Conservation (phyloP, 2,888 invertebrate genomes). For the Malthinus flaveolus region DNA sequence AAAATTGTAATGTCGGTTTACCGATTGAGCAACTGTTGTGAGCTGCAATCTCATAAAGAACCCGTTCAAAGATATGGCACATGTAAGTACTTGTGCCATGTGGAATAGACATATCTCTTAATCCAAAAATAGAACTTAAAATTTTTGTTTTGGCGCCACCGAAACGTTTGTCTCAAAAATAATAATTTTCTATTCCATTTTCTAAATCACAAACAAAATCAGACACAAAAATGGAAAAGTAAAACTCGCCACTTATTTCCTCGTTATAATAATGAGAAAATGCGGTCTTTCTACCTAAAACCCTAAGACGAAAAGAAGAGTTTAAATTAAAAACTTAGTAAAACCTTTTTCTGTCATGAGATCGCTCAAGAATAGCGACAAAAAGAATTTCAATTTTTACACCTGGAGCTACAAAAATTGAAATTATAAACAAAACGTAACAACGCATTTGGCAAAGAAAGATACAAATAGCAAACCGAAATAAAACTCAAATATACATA, state of each 20-base stretch:
- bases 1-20: conserved; percentile 6
- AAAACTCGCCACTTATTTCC: background rate
- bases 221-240: background rate
- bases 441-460: conserved; percentile 4
- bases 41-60: conserved; percentile 5
- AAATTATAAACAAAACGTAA: background rate
- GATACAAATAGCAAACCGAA: conserved; percentile 1
- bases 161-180: conserved; percentile 17
- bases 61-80: conserved; percentile 12
- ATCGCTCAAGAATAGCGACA: background rate
- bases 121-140: conserved; percentile 22
- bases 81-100: conserved; percentile 18
- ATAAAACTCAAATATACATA: conserved; percentile 3
- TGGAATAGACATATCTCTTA: conserved; percentile 17
- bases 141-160: conserved; percentile 26
- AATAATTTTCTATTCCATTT: conserved; percentile 7
- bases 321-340: background rate
- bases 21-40: conserved; percentile 9
- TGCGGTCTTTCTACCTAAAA: conserved; percentile 13
- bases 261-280: background rate
- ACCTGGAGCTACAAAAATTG: background rate
- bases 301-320: conserved; percentile 7
- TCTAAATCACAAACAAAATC: background rate
- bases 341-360: background rate
- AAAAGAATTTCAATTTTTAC: background rate